Evolutionary conservation across 2,797 vertebrate genomes (phyloP), one percentile per base, ranked within the genome.

Genomic region (Molossus molossus): DNA sequence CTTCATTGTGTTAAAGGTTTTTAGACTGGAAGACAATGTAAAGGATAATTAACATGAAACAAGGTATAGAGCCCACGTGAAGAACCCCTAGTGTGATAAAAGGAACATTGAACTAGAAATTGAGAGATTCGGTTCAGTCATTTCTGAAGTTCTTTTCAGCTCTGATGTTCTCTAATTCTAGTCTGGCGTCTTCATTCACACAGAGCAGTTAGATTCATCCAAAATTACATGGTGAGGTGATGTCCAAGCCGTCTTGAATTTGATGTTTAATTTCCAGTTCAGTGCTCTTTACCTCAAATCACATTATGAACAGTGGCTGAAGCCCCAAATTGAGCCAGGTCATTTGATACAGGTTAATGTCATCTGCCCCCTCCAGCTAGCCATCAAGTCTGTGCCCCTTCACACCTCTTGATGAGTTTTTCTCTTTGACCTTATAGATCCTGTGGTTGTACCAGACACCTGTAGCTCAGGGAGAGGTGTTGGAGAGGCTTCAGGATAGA

Each of bases 161-260:
- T 62, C 8, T 87, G 8, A 6, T 90, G 11, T 48, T 33, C 58
- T 67, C 12, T 81, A 1, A 29, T 73, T 92, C 15, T 82, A 60
- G 62, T 73, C 45, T 88, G 25, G 21, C 15, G 4, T 67, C 70
- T 95, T 81, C 3, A 15, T 82, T 75, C 60, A 37, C 11, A 40
- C 25, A 96, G 57, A 64, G 15, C 62, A 75, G 64, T 90, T 88
- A 96, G 82, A 27, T 88, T 58, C 92, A 55, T 86, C 73, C 58
- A 79, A 5, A 82, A 60, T 87, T 67, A 53, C 11, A 23, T 48
- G 48, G 15, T 53, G 64, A 90, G 62, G 73, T 55, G 72, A 69
- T 79, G 48, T 60, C 40, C 45, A 45, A 75, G 33, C n/a, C 82
- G 1, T 55, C n/a, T 55, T 89, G 33, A 83, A 50, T 64, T 65